Base-by-base conservation (phyloP, 1,140 invertebrate genomes). In the Ceratosolen solmsi region DNA sequence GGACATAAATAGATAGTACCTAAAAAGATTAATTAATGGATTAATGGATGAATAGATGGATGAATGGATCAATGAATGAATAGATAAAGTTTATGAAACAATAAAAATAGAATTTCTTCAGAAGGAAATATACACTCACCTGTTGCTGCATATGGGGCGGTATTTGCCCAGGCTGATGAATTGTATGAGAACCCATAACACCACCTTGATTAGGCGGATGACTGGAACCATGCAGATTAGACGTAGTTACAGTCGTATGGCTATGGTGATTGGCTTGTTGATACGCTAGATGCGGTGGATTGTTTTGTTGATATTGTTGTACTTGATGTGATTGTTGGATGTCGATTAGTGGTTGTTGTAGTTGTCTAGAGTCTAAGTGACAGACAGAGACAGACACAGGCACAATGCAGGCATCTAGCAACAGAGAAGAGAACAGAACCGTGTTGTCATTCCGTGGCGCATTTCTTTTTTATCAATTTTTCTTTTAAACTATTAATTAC, bases 331-430 rank as follows among this genome's bases (percentile, higher is more conserved):
- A 88, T 87, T 89, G 89, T 90, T 91, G 89, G 86, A 91, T 90
- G 87, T 90, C 91, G 87, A 90, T 87, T 89, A 90, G 88, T 92
- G 88, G 86, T 86, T 84, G 84, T 89, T 84, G 86, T 87, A 83
- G 85, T 87, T 84, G 87, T 92, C 91, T 92, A 92, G 90, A 91
- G 90, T 92, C 91, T 92, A 92, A 92, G 91, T 92, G 91, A 91
- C 91, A 92, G 91, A 92, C 90, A 92, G 91, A 90, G 90, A 92
- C 90, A 92, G 91, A 92, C 90, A 92, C 91, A 91, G 91, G 91
- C 91, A 92, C 91, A 92, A 92, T 92, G 91, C 92, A 93, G 92
- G 92, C 92, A 93, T 93, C 92, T 93, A 92, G 92, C 91, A 92
- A 92, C 92, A 92, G 91, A 93, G 91, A 92, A 92, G 91, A 92